Evolutionary conservation across 2,797 vertebrate species (phyloP), one percentile per base, ranked within the genome.

Genomic region (Periophthalmus magnuspinnatus): DNA sequence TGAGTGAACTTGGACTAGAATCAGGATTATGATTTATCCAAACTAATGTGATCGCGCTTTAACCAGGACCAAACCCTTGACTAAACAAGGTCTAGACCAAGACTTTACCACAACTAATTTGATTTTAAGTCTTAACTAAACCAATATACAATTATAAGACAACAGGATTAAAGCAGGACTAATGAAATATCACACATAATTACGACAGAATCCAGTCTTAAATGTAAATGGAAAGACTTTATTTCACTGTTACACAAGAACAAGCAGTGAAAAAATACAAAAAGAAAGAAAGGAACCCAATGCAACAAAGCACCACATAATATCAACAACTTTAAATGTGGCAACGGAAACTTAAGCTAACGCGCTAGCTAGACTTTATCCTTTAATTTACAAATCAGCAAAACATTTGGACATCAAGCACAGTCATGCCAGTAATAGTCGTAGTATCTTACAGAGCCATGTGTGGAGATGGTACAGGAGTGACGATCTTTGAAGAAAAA

Each of bases 221-320:
- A 88, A 93, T 94, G 92, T 90, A 91, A 94, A 94, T 94, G 92
- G 91, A 97, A 96, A 97, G 96, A 96, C 91, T 98, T 99, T 98
- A 98, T 98, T 98, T 97, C 93, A 96, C 96, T 93, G 92, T 95
- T 93, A 92, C 96, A 97, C 96, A 94, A 95, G 94, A 96, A 97
- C 95, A 84, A 97, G 95, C 95, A 65, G 86, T 90, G 87, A 68
- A 65, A 89, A 83, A 86, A 82, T 77, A 84, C 74, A 87, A 87
- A 88, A 83, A 78, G 70, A 86, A 70, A 86, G 86, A 64, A 90
- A 80, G 70, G 70, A 93, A 91, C 78, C 88, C 93, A 94, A 94
- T 69, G 93, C 94, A 94, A 94, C 94, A 91, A 93, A 95, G 93
- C 90, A 93, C 85, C 90, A 95, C 93, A 89, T 93, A 95, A 94